A percentile compares a stretch with the other conserved stretches of the same genome.
These are phyloP conservation scores for Merluccius polli DNA, from an alignment of 2,797 vertebrate species.

Conservation along the genomic window DNA sequence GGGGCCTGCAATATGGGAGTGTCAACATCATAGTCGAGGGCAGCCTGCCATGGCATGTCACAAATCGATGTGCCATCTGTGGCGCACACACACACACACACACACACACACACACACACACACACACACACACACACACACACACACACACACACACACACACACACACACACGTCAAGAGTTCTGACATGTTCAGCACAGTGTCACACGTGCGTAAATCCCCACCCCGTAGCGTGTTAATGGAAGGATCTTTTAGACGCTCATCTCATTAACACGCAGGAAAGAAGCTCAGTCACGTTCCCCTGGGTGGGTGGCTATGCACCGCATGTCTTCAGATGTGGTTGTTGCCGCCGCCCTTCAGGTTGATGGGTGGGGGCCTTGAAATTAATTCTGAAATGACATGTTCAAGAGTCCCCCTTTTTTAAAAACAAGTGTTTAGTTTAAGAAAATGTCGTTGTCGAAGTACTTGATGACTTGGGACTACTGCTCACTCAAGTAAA, in stretches of 20 bases:
- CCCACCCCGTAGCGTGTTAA: slow-evolving; percentile 38
- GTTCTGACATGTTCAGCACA: slow-evolving; percentile 7
- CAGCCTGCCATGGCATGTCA: neutral
- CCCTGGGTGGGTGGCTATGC: neutral
- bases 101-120: slow-evolving; percentile 7
- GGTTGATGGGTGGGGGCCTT: neutral
- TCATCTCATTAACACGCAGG: slow-evolving; percentile 29
- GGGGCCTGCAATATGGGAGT: slow-evolving; percentile 7
- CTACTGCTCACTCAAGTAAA: neutral
- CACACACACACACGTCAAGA: slow-evolving; percentile 20
- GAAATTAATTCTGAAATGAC: neutral
- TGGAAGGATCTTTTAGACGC: slow-evolving; percentile 27
- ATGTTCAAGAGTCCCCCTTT: neutral
- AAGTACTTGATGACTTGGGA: neutral
- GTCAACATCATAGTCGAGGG: slow-evolving; percentile 3
- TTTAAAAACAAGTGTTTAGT: neutral
- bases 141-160: slow-evolving; percentile 9
- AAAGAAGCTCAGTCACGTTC: neutral
- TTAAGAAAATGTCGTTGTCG: neutral
- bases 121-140: slow-evolving; percentile 10
- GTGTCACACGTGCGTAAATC: slow-evolving; percentile 24
- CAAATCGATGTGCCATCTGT: slow-evolving; percentile 20
- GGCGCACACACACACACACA: slow-evolving; percentile 5
- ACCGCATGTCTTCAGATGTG: neutral
- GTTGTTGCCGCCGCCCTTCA: neutral